phyloP scores from a whole-genome alignment of 2,797 vertebrate genomes.

The Manis crassicaudata region DNA sequence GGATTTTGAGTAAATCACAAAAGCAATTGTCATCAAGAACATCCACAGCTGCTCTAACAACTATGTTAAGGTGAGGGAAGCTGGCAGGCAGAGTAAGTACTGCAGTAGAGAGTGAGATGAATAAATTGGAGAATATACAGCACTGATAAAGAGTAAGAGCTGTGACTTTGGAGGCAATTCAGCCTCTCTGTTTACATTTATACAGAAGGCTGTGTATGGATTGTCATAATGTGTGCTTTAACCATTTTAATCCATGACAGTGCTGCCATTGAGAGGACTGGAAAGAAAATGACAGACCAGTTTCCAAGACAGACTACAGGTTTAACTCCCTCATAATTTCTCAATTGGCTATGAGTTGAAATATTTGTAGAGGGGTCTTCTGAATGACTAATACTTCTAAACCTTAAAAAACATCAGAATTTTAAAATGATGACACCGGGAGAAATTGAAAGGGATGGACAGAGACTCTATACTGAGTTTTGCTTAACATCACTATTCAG shows the following conservation, averaged over 20 bases:
- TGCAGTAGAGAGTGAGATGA: conserved; percentile 47
- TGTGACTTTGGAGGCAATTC: not conserved
- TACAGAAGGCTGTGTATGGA: conserved; percentile 58
- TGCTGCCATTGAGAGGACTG: not conserved
- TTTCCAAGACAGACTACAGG: conserved; percentile 53
- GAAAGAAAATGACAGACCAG: conserved; percentile 38
- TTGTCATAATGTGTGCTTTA: conserved; percentile 41
- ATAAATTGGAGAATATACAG: conserved; percentile 62
- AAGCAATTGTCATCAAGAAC: conserved; percentile 82
- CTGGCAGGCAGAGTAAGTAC: conserved; percentile 74
- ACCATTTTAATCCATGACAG: conserved; percentile 52
- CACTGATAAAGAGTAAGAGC: conserved; percentile 13
- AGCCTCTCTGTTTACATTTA: conserved; percentile 3
- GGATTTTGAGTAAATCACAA: conserved; percentile 86
- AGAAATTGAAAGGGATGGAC: not conserved
- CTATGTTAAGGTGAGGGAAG: conserved; percentile 80
- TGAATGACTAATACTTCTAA: conserved; percentile 53
- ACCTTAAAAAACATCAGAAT: conserved; percentile 20
- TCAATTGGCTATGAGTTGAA: conserved; percentile 48
- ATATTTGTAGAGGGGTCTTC: conserved; percentile 17
- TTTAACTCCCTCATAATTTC: conserved; percentile 54
- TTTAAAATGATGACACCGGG: not conserved
- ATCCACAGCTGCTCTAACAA: conserved; percentile 81
- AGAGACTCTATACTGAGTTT: not conserved
- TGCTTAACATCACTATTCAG: not conserved